phyloP scores from a whole-genome alignment of 2,797 vertebrate genomes.

The Lophotriccus pileatus region DNA sequence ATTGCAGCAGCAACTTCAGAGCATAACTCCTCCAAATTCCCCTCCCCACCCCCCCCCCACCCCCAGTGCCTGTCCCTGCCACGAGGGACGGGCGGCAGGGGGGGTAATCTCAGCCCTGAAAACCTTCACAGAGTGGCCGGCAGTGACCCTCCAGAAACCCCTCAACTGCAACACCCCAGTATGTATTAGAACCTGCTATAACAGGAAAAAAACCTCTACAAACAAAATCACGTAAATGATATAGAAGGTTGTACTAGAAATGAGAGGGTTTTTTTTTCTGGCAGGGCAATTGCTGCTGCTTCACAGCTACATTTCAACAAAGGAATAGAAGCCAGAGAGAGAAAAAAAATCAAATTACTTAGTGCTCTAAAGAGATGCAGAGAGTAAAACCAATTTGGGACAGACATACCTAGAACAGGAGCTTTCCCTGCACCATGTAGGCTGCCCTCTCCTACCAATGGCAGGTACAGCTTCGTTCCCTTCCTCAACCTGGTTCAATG shows the following conservation, averaged over 20 bases:
- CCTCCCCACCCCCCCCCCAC: too few species aligned
- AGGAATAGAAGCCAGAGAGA: not conserved
- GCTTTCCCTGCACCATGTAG: accelerated
- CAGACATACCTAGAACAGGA: not conserved
- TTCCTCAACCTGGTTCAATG: not conserved
- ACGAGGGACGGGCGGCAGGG: too few species aligned
- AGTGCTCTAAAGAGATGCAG: not conserved
- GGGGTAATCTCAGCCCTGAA: too few species aligned
- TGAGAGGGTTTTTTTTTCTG: not conserved
- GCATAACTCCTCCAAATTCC: not conserved
- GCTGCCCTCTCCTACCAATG: not conserved
- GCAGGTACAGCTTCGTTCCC: not conserved
- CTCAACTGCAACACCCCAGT: too few species aligned
- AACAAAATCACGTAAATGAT: not conserved
- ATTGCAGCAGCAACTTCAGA: not conserved
- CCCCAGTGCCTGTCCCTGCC: too few species aligned
- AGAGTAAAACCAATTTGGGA: not conserved
- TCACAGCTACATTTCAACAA: not conserved
- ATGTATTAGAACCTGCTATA: not conserved
- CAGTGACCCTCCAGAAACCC: too few species aligned
- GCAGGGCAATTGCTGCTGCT: not conserved
- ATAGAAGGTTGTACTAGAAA: not conserved
- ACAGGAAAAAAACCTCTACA: not conserved
- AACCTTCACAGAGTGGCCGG: too few species aligned
- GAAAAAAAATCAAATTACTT: not conserved